A percentile compares a stretch with the other conserved stretches of the same genome.
These are phyloP conservation scores for Sitta carolinensis DNA, from an alignment of 2,797 vertebrate genomes.

Conservation along the genomic window DNA sequence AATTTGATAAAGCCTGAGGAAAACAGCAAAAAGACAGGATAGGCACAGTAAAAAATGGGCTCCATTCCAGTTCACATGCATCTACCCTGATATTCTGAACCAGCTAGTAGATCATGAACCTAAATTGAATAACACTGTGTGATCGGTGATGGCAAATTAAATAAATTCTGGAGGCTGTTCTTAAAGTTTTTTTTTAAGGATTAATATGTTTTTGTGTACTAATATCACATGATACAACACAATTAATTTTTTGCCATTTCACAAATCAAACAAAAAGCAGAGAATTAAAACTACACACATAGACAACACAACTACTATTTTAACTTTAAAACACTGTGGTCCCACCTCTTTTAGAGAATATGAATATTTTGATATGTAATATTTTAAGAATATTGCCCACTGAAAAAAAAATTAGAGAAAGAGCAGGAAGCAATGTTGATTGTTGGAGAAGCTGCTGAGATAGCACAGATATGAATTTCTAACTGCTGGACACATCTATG, in stretches of 20 bases:
- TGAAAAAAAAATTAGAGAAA: not conserved
- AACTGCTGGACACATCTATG: not conserved
- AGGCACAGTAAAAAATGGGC: not conserved
- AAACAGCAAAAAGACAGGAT: not conserved
- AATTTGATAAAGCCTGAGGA: not conserved
- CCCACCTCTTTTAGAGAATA: not conserved
- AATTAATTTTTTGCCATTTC: not conserved
- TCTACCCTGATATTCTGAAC: not conserved
- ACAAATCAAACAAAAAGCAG: not conserved
- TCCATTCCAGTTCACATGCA: not conserved
- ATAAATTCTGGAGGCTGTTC: not conserved
- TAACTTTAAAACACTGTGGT: not conserved
- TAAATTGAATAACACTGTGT: not conserved
- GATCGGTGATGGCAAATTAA: not conserved
- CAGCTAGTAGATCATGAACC: not conserved
- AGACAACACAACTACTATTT: not conserved
- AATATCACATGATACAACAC: not conserved
- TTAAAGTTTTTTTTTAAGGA: not conserved
- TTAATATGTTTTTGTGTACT: not conserved
- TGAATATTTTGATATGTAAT: not conserved
- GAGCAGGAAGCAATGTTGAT: not conserved
- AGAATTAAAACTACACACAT: not conserved
- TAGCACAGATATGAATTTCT: not conserved
- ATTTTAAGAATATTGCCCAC: not conserved
- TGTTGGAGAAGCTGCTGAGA: not conserved